phyloP scores from a whole-genome alignment of 2,113 vertebrate genomes.

The Nibea coibor region DNA sequence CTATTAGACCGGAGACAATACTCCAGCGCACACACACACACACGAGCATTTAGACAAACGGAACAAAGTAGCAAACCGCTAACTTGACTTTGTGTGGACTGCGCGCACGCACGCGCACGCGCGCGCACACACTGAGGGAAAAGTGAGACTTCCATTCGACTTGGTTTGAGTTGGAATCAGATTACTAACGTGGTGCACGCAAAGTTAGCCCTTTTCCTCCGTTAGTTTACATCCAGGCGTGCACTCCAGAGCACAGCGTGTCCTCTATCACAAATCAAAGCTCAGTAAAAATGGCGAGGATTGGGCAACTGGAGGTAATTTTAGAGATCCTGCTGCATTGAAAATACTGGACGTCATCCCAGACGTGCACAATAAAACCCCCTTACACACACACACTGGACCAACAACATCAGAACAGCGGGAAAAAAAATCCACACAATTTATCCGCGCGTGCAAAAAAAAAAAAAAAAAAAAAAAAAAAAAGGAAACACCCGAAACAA shows the following conservation, averaged over 20 bases:
- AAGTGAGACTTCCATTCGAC: constrained; percentile 68
- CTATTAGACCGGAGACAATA: constrained; percentile 26
- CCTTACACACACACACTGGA: constrained; percentile 33
- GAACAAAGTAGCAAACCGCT: background rate
- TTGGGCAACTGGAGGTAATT: constrained; percentile 77
- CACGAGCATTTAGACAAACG: constrained; percentile 4
- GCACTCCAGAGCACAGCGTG: constrained; percentile 69
- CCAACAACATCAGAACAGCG: constrained; percentile 20
- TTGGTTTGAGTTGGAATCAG: constrained; percentile 60
- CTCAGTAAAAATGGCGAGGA: constrained; percentile 83
- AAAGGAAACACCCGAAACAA: constrained; percentile 23
- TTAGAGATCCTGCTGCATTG: constrained; percentile 70
- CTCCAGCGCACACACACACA: background rate
- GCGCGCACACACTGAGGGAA: constrained; percentile 42
- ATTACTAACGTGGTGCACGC: constrained; percentile 18
- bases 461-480: no score
- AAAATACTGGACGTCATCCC: constrained; percentile 66
- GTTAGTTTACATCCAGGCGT: constrained; percentile 4
- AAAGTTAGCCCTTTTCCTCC: constrained; percentile 38
- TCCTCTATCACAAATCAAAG: constrained; percentile 75
- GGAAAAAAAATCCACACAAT: constrained; percentile 6
- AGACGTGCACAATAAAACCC: constrained; percentile 41
- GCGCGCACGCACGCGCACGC: constrained; percentile 26
- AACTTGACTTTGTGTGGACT: constrained; percentile 46
- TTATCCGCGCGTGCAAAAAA: constrained; percentile 6